These are phyloP conservation scores for Ivindomyrus marchei DNA, from an alignment of 2,113 vertebrate species.

Conservation along the genomic window DNA sequence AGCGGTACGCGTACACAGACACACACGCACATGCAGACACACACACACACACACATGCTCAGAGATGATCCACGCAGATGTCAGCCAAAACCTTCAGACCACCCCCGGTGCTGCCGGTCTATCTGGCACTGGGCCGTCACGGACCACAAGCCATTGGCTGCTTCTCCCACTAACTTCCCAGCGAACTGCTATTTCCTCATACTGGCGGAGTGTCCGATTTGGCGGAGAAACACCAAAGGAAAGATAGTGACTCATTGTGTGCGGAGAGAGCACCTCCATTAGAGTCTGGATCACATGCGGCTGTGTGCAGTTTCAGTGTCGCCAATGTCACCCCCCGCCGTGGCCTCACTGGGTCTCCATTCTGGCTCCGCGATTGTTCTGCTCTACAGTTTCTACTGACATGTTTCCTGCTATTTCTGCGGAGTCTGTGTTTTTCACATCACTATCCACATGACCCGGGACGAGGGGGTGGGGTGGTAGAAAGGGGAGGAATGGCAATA, in stretches of 20 bases:
- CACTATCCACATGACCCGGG: not conserved
- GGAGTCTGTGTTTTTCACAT: not conserved
- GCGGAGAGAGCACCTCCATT: not conserved
- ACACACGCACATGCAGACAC: too few relatives aligned
- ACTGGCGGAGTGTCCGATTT: not conserved
- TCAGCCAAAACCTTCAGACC: not conserved
- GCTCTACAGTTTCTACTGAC: not conserved
- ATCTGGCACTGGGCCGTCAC: not conserved
- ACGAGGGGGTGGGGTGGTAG: not conserved
- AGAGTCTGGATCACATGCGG: not conserved
- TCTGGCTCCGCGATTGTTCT: not conserved
- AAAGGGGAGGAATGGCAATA: not conserved
- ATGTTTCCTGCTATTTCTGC: not conserved
- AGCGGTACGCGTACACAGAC: constrained; percentile 51
- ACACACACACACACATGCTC: not conserved
- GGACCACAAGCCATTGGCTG: not conserved
- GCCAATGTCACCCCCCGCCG: not conserved
- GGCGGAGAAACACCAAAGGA: not conserved
- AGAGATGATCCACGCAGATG: too few relatives aligned
- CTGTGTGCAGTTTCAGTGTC: not conserved
- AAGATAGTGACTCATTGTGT: not conserved
- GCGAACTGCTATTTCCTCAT: not conserved
- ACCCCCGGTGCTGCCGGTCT: not conserved
- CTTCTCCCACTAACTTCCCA: not conserved
- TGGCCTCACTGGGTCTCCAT: not conserved